Percentiles rank a stretch among this genome's conserved stretches.
Evolutionary conservation across 2,888 invertebrate genomes (phyloP).

Genomic region (Caenorhabditis sp.): DNA sequence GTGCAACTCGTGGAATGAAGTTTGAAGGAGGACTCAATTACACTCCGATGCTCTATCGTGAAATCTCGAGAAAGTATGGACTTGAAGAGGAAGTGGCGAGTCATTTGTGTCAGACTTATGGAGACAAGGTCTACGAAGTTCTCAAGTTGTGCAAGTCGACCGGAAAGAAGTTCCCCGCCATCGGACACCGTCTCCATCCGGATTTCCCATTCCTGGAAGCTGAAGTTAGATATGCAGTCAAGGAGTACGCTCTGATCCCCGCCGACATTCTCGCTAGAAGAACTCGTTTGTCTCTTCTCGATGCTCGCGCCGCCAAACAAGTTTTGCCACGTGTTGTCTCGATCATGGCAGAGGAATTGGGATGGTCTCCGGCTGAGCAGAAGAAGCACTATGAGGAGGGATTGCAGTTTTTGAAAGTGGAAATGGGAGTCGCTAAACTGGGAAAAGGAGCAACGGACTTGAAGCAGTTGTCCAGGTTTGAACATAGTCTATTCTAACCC

Average conservation of each 20-base stretch:
- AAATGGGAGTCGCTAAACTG: conserved; percentile 43
- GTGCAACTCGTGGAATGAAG: conserved; percentile 42
- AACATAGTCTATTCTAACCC: background rate
- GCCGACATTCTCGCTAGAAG: conserved; percentile 47
- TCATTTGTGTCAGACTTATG: conserved; percentile 49
- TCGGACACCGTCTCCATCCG: conserved; percentile 49
- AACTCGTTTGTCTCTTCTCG: conserved; percentile 44
- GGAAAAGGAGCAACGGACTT: conserved; percentile 15
- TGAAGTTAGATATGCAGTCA: conserved; percentile 53
- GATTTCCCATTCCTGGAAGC: conserved; percentile 55
- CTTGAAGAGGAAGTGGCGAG: conserved; percentile 46
- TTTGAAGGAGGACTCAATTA: conserved; percentile 51
- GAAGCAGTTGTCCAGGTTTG: conserved; percentile 23
- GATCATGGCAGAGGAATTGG: conserved; percentile 54
- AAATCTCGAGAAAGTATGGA: conserved; percentile 46
- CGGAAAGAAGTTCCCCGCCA: conserved; percentile 40
- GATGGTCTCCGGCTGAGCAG: conserved; percentile 44
- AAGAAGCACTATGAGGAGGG: conserved; percentile 36
- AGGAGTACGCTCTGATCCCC: conserved; percentile 46
- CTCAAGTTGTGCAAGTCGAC: conserved; percentile 50
- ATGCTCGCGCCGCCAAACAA: conserved; percentile 41
- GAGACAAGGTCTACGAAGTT: conserved; percentile 48
- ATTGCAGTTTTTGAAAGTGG: conserved; percentile 47
- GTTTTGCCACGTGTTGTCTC: conserved; percentile 47
- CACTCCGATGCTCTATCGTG: conserved; percentile 48